Evolutionary conservation across 2,797 vertebrate genomes (phyloP).

Genomic region (Octomys mimax): DNA sequence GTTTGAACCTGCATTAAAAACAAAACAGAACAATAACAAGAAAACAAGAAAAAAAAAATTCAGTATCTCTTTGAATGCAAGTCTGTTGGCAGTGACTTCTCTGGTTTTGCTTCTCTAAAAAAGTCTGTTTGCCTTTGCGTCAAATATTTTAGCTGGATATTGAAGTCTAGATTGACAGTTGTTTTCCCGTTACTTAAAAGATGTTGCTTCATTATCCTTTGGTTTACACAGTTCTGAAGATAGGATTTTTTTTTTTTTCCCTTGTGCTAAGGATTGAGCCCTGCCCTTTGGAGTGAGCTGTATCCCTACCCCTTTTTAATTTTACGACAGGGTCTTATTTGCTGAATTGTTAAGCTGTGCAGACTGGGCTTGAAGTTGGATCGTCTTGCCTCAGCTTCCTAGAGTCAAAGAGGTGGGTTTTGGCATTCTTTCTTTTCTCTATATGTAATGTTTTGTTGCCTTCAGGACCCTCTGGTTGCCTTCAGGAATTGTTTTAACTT

Average conservation of each 20-base stretch:
- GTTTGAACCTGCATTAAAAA: background rate
- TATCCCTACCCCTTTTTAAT: background rate
- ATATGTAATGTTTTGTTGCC: background rate
- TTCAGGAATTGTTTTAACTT: background rate
- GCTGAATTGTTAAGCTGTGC: background rate
- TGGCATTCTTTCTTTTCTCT: background rate
- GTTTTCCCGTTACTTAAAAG: background rate
- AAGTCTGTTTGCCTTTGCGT: background rate
- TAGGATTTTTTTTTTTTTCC: background rate
- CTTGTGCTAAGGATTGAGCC: background rate
- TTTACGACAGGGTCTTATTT: background rate
- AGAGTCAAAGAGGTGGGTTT: background rate
- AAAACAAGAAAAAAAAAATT: background rate
- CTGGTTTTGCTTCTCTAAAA: background rate
- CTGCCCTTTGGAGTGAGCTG: background rate
- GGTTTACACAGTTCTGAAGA: background rate
- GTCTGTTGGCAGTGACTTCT: background rate
- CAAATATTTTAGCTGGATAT: conserved; percentile 40
- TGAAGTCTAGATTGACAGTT: background rate
- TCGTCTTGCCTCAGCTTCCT: background rate
- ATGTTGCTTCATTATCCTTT: background rate
- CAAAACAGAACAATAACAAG: too few species aligned
- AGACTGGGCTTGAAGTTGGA: background rate
- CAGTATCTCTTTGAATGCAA: background rate
- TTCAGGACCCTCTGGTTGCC: background rate